phyloP scores from a whole-genome alignment of 2,113 vertebrate genomes.

The Tenebrosternarchus preto region DNA sequence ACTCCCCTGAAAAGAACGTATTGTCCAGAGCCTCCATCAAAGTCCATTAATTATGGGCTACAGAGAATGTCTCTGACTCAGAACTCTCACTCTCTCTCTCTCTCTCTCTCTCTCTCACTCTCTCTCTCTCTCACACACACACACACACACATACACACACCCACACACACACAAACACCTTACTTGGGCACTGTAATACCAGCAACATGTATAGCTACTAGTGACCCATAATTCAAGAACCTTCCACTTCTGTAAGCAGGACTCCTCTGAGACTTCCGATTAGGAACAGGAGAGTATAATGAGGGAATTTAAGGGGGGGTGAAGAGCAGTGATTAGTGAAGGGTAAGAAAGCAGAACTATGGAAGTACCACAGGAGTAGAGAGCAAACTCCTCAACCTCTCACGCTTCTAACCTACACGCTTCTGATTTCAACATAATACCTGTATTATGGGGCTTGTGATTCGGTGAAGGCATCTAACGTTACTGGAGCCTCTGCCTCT shows the following conservation, averaged over 20 bases:
- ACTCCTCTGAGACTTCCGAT: constrained; percentile 11
- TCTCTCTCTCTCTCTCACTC: background rate
- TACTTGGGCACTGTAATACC: background rate
- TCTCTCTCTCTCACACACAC: background rate
- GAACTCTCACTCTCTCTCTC: constrained; percentile 60
- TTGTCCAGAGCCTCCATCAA: constrained; percentile 87
- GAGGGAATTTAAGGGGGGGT: constrained; percentile 36
- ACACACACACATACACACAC: constrained; percentile 13
- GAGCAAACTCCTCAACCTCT: constrained; percentile 31
- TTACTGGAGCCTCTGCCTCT: background rate
- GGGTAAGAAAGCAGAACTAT: constrained; percentile 42
- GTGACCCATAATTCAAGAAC: constrained; percentile 13
- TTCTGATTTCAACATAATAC: constrained; percentile 41
- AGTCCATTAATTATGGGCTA: constrained; percentile 95
- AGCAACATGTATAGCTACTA: constrained; percentile 1
- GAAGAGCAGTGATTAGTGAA: constrained; percentile 38
- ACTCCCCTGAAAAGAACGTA: constrained; percentile 85
- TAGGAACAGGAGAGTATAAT: constrained; percentile 39
- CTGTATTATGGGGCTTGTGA: constrained; percentile 40
- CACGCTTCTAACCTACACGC: constrained; percentile 32
- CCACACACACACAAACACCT: constrained; percentile 24
- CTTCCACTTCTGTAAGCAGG: constrained; percentile 18
- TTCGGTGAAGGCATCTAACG: constrained; percentile 12
- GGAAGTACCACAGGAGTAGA: constrained; percentile 46
- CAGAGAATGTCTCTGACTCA: constrained; percentile 76